Evolutionary conservation across 2,797 vertebrate genomes (phyloP).

Genomic region (Pteronotus mesoamericanus): DNA sequence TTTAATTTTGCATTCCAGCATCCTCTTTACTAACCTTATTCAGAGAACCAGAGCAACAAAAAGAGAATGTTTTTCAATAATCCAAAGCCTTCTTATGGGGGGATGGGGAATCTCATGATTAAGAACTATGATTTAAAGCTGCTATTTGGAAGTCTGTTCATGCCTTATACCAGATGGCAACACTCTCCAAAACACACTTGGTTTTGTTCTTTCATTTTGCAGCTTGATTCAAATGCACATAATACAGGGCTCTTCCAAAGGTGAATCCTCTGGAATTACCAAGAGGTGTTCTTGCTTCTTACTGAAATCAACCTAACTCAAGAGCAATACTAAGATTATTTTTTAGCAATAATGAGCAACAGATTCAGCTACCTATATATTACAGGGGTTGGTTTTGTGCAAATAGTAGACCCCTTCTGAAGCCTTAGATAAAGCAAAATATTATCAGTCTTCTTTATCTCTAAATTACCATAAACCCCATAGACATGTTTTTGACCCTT

Average conservation of each 20-base stretch:
- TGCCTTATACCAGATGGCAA: not conserved
- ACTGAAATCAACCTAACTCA: not conserved
- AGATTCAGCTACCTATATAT: not conserved
- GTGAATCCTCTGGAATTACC: not conserved
- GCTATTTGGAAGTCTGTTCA: conserved; percentile 13
- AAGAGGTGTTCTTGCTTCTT: not conserved
- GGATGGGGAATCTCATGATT: not conserved
- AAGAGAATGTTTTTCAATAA: not conserved
- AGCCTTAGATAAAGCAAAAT: not conserved
- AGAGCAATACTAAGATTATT: not conserved
- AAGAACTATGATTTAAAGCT: not conserved
- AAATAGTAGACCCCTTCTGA: not conserved
- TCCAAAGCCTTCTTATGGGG: not conserved
- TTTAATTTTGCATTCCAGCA: not conserved
- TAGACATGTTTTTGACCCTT: not conserved
- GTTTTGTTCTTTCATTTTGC: not conserved
- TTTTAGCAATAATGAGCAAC: not conserved
- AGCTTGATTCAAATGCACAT: not conserved
- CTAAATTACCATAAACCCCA: conserved; percentile 22
- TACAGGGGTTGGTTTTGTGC: not conserved
- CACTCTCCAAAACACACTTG: not conserved
- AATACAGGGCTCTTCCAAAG: not conserved
- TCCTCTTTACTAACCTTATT: not conserved
- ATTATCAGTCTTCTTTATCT: not conserved
- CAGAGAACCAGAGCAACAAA: not conserved